Evolutionary conservation across 2,797 vertebrate species (phyloP).

Genomic region (Sarcophilus harrisii): DNA sequence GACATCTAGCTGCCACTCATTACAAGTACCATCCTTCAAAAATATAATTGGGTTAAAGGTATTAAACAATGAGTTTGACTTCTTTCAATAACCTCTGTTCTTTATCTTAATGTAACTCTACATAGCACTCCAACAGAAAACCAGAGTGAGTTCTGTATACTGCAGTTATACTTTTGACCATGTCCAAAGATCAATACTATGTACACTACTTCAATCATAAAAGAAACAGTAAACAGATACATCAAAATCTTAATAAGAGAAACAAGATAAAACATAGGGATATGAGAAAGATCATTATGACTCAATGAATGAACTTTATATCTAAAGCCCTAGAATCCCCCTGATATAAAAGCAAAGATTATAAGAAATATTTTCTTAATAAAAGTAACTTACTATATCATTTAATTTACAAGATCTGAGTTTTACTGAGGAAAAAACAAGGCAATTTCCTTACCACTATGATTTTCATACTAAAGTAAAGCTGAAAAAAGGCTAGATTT

Average conservation of each 20-base stretch:
- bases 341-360: background rate
- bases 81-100: background rate
- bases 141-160: background rate
- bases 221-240: background rate
- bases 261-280: background rate
- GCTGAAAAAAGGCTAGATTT: background rate
- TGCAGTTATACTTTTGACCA: background rate
- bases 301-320: background rate
- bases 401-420: background rate
- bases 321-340: background rate
- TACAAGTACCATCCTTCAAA: background rate
- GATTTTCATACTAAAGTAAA: background rate
- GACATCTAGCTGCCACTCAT: background rate
- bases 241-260: background rate
- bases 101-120: background rate
- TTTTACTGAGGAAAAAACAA: background rate
- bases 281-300: background rate
- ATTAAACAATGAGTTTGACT: background rate
- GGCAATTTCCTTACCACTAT: background rate
- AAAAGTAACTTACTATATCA: background rate
- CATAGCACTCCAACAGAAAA: background rate
- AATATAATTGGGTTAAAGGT: background rate
- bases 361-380: background rate
- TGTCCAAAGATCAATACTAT: background rate
- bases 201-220: background rate